Conservation (phyloP, 2,797 vertebrate species). For the Microhierax caerulescens region DNA sequence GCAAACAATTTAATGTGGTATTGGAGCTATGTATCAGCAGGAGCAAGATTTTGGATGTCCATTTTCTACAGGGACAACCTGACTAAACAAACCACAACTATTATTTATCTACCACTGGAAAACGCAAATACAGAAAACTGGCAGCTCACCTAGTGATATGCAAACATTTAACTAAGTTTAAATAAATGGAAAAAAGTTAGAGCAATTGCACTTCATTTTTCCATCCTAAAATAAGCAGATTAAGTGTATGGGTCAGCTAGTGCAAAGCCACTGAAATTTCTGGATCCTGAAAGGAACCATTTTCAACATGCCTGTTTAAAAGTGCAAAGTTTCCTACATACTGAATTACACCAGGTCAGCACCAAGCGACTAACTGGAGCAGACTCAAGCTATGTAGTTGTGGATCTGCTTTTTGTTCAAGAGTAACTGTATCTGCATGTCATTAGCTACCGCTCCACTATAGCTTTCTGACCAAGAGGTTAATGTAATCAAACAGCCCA, state of each 20-base stretch:
- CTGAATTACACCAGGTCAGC: neutral
- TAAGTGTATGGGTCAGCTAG: neutral
- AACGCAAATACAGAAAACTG: neutral
- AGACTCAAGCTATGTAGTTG: neutral
- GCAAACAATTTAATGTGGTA: neutral
- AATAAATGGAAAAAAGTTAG: neutral
- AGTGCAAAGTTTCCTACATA: neutral
- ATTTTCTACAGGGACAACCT: neutral
- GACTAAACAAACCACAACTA: neutral
- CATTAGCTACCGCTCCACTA: neutral
- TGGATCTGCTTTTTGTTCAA: neutral
- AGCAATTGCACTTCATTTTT: neutral
- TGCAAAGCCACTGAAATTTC: neutral
- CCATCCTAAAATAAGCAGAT: neutral
- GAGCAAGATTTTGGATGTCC: neutral
- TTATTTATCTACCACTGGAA: neutral
- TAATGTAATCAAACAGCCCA: neutral
- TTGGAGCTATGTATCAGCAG: neutral
- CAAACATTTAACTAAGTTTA: neutral
- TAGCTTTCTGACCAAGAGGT: neutral
- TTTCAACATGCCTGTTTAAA: neutral
- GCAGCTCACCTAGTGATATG: neutral
- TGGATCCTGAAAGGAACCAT: neutral
- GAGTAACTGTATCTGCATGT: neutral
- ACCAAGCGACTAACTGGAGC: neutral